phyloP scores from a whole-genome alignment of 1,140 invertebrate genomes.

The Nasonia longicornis region DNA sequence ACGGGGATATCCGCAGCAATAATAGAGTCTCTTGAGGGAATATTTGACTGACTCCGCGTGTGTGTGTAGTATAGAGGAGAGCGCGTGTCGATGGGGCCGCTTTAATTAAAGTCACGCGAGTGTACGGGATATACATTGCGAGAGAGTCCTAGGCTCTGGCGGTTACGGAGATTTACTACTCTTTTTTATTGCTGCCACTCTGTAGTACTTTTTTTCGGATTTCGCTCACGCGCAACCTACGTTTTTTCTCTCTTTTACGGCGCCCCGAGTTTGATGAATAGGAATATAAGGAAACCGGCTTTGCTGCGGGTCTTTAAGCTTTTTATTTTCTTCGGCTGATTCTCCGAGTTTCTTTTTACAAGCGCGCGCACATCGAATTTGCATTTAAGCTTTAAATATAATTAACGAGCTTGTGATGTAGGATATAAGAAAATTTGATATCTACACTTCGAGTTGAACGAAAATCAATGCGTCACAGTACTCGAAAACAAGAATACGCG shows the following conservation, averaged over 20 bases:
- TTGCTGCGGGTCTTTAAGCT: neutral
- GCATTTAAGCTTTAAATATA: too few relatives aligned
- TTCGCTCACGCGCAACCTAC: neutral
- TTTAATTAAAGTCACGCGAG: constrained; percentile 34
- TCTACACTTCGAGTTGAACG: too few relatives aligned
- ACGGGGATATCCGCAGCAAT: constrained; percentile 46
- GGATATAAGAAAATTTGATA: too few relatives aligned
- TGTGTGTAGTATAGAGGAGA: neutral
- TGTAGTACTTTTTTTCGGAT: neutral
- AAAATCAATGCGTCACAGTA: too few relatives aligned
- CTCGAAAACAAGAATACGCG: neutral
- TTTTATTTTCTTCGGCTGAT: neutral
- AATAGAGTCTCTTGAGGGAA: constrained; percentile 45
- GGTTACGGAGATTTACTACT: neutral
- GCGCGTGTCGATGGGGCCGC: neutral
- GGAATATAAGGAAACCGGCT: neutral
- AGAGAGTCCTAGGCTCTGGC: neutral
- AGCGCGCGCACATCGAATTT: too few relatives aligned
- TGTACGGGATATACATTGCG: neutral
- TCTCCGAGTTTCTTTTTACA: too few relatives aligned
- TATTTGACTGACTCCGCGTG: neutral
- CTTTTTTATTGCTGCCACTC: neutral
- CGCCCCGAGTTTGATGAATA: neutral
- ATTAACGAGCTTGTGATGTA: too few relatives aligned
- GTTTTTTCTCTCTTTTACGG: neutral